These are phyloP conservation scores for Melanostoma mellinum DNA, from an alignment of 2,888 invertebrate genomes.

Conservation along the genomic window DNA sequence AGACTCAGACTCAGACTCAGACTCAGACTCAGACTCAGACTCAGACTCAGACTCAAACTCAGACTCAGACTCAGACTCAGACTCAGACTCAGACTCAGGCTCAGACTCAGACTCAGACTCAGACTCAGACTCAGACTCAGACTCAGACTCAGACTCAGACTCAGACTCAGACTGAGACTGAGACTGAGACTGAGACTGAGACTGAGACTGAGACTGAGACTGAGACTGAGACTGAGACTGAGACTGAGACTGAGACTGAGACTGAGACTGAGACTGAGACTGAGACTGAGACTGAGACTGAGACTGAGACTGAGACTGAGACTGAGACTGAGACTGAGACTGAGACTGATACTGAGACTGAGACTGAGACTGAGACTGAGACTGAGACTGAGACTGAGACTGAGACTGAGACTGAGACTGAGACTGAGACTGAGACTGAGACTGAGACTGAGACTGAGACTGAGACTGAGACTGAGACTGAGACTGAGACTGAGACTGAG, in stretches of 20 bases:
- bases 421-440: constrained; percentile 5
- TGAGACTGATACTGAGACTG: constrained; percentile 4
- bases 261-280: constrained; percentile 8
- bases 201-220: constrained; percentile 8
- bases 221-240: constrained; percentile 8
- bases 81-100: constrained; percentile 4
- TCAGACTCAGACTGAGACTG: constrained; percentile 7
- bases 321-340: constrained; percentile 8
- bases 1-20: constrained; percentile 1
- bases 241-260: constrained; percentile 5
- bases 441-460: constrained; percentile 6
- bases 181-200: constrained; percentile 5
- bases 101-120: constrained; percentile 6
- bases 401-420: constrained; percentile 6
- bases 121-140: constrained; percentile 4
- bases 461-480: constrained; percentile 4
- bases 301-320: constrained; percentile 5
- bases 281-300: constrained; percentile 8
- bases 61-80: constrained; percentile 3
- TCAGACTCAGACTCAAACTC: constrained; percentile 3
- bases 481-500: constrained; percentile 4
- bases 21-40: constrained; percentile 7
- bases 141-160: constrained; percentile 7
- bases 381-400: constrained; percentile 6
- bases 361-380: constrained; percentile 3